Base-by-base conservation (phyloP, 2,113 vertebrate genomes). In the Aplodontia rufa region DNA sequence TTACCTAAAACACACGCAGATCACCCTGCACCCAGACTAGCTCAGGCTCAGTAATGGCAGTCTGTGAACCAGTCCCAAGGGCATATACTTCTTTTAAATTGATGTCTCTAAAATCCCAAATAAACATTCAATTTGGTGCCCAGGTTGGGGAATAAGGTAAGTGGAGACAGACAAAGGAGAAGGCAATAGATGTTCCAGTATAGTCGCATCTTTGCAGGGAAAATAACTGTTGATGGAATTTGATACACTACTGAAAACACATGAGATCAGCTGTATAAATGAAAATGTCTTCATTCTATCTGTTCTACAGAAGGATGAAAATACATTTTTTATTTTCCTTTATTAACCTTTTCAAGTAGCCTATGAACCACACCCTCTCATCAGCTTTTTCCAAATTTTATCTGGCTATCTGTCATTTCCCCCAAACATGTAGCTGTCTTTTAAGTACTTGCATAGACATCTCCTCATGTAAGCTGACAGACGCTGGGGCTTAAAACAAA, bases 191-290 rank as follows among this genome's bases (percentile, higher is more conserved):
- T 62, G 68, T 66, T 66, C 74, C 14, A 89, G 35, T 37, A 17
- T 12, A 68, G 49, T 4, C 13, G 30, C 74, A 69, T 64, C 49
- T 76, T 90, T 47, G 35, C n/a, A 90, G 40, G 76, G 37, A 62
- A 97, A 90, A 92, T 40, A 87, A 91, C 8, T 51, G 22, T 6
- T 55, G 40, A 17, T 96, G 49, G 37, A 96, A 93, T 93, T 40
- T 81, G 66, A 87, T 60, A 90, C 17, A 69, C 45, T 66, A 90
- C 93, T 87, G 90, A 94, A 96, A 95, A 86, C 42, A 95, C 22
- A 80, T 53, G 69, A 93, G 69, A 90, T 64, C 58, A 75, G 11
- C 32, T 78, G 58, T 11, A 40, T 28, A 96, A 79, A 81, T 74
- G 81, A 85, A 92, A 84, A 72, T 58, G 81, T 45, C 81, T 60